Evolutionary conservation across 2,113 vertebrate genomes (phyloP), one percentile per base, ranked within the genome.

Genomic region (Cygnus buccinator): DNA sequence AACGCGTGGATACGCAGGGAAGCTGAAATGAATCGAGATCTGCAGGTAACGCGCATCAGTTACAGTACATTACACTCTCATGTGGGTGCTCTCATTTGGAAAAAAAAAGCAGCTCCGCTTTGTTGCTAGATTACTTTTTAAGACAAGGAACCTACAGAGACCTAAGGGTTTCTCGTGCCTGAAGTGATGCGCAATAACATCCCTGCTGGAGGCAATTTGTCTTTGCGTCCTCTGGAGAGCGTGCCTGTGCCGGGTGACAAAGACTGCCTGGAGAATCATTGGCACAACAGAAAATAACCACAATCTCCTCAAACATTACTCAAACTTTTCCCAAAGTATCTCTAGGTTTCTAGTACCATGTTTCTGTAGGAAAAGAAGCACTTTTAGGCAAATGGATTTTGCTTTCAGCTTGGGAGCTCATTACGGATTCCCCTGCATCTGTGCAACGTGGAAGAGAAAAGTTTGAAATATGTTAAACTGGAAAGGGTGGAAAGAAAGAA

Each of bases 401-500:
- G 44, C 50, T 62, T 85, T 31, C 90, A 83, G 81, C 82, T 41
- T 54, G 78, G 91, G 93, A 95, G 82, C 82, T 95, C 85, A 66
- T 93, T 96, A 94, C 63, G 29, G 67, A 95, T 94, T 83, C 72
- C 43, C 67, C 85, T 52, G 7, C 68, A 90, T 43, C 78, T 88
- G 54, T 19, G 58, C 54, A 46, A 46, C 1, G 6, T 3, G 63
- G 88, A 44, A 23, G 46, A 44, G 52, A 57, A 15, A 66, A 80
- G 68, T 71, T 86, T 93, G 46, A 75, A 92, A 93, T 63, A n/a
- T 14, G 13, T 95, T 95, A 82, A 84, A 68, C 16, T 11, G 90
- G 70, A 78, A 89, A 72, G 73, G 57, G 65, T 1, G 43, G 68
- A 84, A 87, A 93, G 76, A 78, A 92, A 43, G 55, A 31, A 54